Base-by-base conservation (phyloP, 2,888 invertebrate genomes). In the Tinea pellionella region DNA sequence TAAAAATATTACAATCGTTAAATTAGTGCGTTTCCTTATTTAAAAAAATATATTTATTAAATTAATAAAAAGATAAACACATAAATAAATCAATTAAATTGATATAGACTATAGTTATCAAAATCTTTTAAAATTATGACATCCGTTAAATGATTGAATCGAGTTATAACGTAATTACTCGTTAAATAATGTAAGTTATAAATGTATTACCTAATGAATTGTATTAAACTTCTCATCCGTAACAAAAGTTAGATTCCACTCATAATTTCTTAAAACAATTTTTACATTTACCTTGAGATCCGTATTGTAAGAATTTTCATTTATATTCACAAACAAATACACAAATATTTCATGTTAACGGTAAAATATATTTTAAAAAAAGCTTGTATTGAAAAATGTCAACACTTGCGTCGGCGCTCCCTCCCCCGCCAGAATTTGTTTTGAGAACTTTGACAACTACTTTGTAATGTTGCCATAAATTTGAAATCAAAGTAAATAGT, bases 301-400 rank as follows among this genome's bases (percentile, higher is more conserved):
- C 96, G 62, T n/a, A 96, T 88, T 65, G 95, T 92, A 59, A 96
- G 95, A 59, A 96, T 92, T 90, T 96, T 96, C 11, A 32, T 18
- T 19, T n/a, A 1, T 24, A 19, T 58, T 32, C 9, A 37, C 2
- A 58, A 30, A 58, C 30, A n/a, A 15, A 12, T 57, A 32, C 15
- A 19, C 29, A 29, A 29, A 57, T 41, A n/a, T 16, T 47, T 15
- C 47, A 47, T 47, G n/a, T 15, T 47, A 16, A 15, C 8, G 13
- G n/a, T 47, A 1, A 47, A 16, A 15, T n/a, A 15, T 47, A 47
- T 2, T 37, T 6, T 37, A 37, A n/a, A 9, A 37, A 9, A 37
- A 37, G 9, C 9, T 37, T 37, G 37, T 24, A 3, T 37, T 37
- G n/a, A n/a, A 9, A 37, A 37, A 37, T 9, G 37, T 37, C 9